A percentile compares a stretch with the other conserved stretches of the same genome.
Evolutionary conservation across 2,797 vertebrate species (phyloP).

Genomic region (Botia almorhae): DNA sequence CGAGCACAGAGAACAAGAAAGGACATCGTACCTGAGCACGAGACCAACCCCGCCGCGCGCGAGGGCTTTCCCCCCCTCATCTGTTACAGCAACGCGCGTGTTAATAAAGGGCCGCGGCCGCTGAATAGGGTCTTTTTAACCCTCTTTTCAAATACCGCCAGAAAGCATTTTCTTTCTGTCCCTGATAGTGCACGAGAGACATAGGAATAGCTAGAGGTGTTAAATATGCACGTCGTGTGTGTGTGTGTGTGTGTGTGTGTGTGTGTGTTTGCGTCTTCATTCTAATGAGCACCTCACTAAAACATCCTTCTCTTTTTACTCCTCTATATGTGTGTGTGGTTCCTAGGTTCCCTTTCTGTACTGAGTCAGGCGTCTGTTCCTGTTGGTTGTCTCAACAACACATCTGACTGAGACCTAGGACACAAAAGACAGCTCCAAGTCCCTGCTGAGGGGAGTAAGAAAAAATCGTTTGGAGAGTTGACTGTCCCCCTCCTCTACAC

Average conservation of each 20-base stretch:
- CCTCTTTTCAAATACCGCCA: slow-evolving; percentile 79
- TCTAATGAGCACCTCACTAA: slow-evolving; percentile 15
- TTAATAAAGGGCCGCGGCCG: slow-evolving; percentile 75
- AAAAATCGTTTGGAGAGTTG: slow-evolving; percentile 47
- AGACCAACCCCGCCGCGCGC: slow-evolving; percentile 69
- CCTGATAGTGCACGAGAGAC: slow-evolving; percentile 61
- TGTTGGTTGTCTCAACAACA: slow-evolving; percentile 59
- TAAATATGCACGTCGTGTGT: slow-evolving; percentile 33
- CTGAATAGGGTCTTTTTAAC: slow-evolving; percentile 74
- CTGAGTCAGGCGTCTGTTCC: slow-evolving; percentile 40
- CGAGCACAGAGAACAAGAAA: slow-evolving; percentile 57
- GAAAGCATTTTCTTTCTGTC: slow-evolving; percentile 80
- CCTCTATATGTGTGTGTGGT: slow-evolving; percentile 24
- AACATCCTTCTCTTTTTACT: slow-evolving; percentile 45
- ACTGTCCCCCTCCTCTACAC: slow-evolving; percentile 47
- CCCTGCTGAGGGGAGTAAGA: slow-evolving; percentile 49
- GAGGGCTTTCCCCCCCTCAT: slow-evolving; percentile 35
- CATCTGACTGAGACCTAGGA: slow-evolving; percentile 38
- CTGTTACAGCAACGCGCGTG: slow-evolving; percentile 68
- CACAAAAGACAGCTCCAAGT: slow-evolving; percentile 55
- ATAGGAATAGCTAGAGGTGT: slow-evolving; percentile 28
- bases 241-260: slow-evolving; percentile 16
- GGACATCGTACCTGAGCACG: slow-evolving; percentile 80
- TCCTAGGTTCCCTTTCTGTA: slow-evolving; percentile 30
- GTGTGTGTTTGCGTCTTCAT: slow-evolving; percentile 59